These are phyloP conservation scores for Apodemus sylvaticus DNA, from an alignment of 2,113 vertebrate genomes.

Conservation along the genomic window DNA sequence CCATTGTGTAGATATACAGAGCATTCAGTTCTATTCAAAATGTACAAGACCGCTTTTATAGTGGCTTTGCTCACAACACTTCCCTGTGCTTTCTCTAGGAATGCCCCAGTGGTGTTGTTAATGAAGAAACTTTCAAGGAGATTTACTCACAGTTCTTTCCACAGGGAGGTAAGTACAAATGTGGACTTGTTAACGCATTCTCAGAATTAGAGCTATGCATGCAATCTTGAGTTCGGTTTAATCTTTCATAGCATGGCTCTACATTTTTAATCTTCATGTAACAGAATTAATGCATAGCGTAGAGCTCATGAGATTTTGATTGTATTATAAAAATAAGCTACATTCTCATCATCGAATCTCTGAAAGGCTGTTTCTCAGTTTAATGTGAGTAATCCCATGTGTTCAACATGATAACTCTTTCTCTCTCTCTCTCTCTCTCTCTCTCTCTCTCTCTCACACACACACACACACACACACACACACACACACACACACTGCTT, in stretches of 20 bases:
- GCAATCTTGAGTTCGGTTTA: conserved; percentile 42
- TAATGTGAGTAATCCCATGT: not conserved
- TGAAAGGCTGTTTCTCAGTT: not conserved
- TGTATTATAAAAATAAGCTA: conserved; percentile 10
- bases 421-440: not conserved
- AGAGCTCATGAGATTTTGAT: not conserved
- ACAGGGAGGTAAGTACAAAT: conserved; percentile 93
- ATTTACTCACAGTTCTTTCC: conserved; percentile 99
- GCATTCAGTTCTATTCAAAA: conserved; percentile 45
- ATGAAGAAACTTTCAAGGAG: conserved; percentile 98
- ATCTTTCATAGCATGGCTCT: conserved; percentile 40
- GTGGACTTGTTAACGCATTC: conserved; percentile 25
- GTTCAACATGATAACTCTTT: accelerated
- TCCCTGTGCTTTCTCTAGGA: conserved; percentile 87
- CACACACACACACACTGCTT: accelerated
- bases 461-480: too few species aligned
- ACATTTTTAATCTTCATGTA: conserved; percentile 29
- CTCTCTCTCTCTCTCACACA: too few species aligned
- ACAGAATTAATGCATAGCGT: conserved; percentile 3
- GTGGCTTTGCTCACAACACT: conserved; percentile 53
- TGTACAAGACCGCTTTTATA: conserved; percentile 33
- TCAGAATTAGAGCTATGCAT: conserved; percentile 45
- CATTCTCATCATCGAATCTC: not conserved
- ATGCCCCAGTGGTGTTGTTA: conserved; percentile 97
- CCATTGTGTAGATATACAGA: too few species aligned